Conservation (phyloP, 53 echinoderm and acorn worm genomes). For the Echinometra lucunter region DNA sequence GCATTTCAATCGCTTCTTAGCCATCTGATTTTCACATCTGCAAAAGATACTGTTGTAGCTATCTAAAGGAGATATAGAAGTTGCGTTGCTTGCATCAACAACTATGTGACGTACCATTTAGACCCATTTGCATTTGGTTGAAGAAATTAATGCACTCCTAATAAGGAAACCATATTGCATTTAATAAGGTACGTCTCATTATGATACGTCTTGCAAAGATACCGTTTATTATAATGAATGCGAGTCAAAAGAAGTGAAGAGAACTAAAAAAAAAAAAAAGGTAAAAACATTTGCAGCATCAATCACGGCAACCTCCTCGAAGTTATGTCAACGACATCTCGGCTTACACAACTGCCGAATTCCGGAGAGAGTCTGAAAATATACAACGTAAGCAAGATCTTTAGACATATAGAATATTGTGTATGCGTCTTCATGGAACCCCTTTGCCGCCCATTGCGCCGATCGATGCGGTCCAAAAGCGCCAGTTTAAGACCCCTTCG, state of each 20-base stretch:
- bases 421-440: slow-evolving; percentile 41
- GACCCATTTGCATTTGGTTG: too few species aligned
- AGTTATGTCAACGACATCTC: background rate
- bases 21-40: background rate
- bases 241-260: background rate
- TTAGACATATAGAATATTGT: background rate
- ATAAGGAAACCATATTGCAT: too few species aligned
- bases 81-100: too few species aligned
- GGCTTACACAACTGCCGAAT: background rate
- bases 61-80: background rate
- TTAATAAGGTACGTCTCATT: too few species aligned
- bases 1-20: background rate
- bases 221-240: background rate
- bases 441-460: background rate
- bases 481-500: slow-evolving; percentile 41
- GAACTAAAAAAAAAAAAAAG: background rate
- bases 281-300: background rate
- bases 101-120: too few species aligned
- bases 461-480: slow-evolving; percentile 45
- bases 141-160: too few species aligned
- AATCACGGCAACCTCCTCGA: background rate
- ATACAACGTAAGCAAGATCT: background rate
- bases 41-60: background rate
- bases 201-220: background rate
- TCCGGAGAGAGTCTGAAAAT: background rate